Evolutionary conservation across 2,888 invertebrate species (phyloP).

Genomic region (Zaprionus bogoriensis): DNA sequence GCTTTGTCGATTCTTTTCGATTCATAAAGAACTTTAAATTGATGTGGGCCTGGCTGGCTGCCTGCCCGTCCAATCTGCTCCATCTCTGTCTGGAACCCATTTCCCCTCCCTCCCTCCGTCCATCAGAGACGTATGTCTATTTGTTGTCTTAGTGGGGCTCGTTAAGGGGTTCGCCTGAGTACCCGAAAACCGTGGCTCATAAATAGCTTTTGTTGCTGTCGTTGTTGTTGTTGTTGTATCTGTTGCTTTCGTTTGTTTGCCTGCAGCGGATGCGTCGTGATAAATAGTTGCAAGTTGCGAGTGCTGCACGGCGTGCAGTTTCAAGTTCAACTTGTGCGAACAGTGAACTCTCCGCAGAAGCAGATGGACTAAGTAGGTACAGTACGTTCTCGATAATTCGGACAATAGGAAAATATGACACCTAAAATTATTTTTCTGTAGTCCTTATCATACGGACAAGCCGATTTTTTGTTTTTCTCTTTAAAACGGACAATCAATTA

Average conservation of each 20-base stretch:
- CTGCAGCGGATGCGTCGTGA: constrained; percentile 55
- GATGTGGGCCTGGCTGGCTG: constrained; percentile 32
- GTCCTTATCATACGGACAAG: too few relatives aligned
- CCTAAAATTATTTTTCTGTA: too few relatives aligned
- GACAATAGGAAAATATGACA: too few relatives aligned
- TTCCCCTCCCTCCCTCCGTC: background rate
- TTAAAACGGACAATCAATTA: too few relatives aligned
- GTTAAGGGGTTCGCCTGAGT: constrained; percentile 8
- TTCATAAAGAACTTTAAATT: constrained; percentile 60
- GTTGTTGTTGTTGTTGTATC: background rate
- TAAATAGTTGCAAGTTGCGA: constrained; percentile 46
- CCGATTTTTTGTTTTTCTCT: too few relatives aligned
- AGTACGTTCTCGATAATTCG: too few relatives aligned
- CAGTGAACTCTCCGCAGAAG: too few relatives aligned
- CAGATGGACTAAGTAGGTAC: too few relatives aligned
- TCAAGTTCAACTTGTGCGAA: constrained; percentile 63
- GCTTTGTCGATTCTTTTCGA: constrained; percentile 47
- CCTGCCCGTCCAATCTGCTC: background rate
- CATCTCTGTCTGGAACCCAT: constrained; percentile 12
- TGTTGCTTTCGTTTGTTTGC: constrained; percentile 51
- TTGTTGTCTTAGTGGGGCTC: constrained; percentile 24
- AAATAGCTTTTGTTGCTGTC: constrained; percentile 32
- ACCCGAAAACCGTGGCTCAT: constrained; percentile 35
- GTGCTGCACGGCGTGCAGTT: constrained; percentile 28
- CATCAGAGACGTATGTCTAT: constrained; percentile 1